phyloP scores from a whole-genome alignment of 2,797 vertebrate genomes.

The Enteromius thamalakanensis region DNA sequence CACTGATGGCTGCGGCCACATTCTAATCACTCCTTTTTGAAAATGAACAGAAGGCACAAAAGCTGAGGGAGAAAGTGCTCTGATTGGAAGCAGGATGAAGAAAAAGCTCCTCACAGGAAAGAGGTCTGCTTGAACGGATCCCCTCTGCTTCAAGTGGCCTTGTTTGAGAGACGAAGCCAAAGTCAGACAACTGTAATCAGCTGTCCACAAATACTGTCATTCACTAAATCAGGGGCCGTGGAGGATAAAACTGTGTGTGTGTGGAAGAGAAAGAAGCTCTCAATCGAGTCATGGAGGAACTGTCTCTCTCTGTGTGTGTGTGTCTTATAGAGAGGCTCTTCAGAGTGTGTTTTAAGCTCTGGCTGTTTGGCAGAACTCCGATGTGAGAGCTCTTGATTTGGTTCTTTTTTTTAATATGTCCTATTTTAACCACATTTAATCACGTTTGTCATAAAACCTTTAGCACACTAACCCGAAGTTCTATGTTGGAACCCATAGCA shows the following conservation, averaged over 20 bases:
- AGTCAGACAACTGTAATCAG: constrained; percentile 61
- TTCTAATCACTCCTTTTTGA: constrained; percentile 45
- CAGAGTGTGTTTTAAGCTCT: constrained; percentile 36
- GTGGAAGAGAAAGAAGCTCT: neutral
- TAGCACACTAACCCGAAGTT: too few species aligned
- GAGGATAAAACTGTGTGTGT: constrained; percentile 53
- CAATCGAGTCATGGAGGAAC: constrained; percentile 22
- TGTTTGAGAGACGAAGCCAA: constrained; percentile 51
- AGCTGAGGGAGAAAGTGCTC: constrained; percentile 36
- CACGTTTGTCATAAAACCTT: neutral
- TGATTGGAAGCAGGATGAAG: constrained; percentile 52
- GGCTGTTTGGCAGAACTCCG: neutral
- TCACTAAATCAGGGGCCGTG: constrained; percentile 60
- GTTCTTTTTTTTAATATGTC: neutral
- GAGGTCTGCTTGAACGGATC: constrained; percentile 37
- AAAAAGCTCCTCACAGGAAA: constrained; percentile 32
- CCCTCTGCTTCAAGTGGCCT: constrained; percentile 58
- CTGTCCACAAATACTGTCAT: constrained; percentile 57
- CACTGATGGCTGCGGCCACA: neutral
- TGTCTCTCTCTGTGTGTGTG: constrained; percentile 41
- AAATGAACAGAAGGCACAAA: constrained; percentile 51
- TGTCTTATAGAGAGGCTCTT: constrained; percentile 45
- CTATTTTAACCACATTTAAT: neutral
- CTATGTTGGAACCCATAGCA: neutral
- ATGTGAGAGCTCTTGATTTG: constrained; percentile 12